Conservation (phyloP, 2,888 invertebrate species). For the Tetragonula carbonaria region DNA sequence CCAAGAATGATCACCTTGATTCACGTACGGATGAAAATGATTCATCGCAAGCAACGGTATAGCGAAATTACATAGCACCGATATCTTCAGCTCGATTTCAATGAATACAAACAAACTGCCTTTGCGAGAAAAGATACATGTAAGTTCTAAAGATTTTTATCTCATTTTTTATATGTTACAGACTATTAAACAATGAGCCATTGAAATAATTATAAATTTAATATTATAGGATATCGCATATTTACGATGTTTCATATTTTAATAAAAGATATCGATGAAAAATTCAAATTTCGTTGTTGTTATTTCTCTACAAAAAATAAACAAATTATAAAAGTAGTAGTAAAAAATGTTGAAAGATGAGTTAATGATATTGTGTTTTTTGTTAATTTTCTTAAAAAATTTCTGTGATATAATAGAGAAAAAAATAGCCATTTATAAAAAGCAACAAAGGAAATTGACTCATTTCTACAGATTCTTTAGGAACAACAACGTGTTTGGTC, state of each 20-base stretch:
- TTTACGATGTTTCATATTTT: slow-evolving; percentile 27
- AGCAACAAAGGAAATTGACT: slow-evolving; percentile 6
- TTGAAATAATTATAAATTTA: background rate
- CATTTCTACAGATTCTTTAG: slow-evolving; percentile 15
- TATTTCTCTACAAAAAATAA: background rate
- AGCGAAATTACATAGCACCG: slow-evolving; percentile 30
- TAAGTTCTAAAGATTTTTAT: background rate
- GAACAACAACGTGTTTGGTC: slow-evolving; percentile 19
- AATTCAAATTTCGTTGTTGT: background rate
- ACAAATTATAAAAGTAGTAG: background rate
- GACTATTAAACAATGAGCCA: background rate
- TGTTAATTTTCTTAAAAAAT: background rate
- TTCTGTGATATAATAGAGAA: background rate
- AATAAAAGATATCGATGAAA: slow-evolving; percentile 18
- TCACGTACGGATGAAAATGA: slow-evolving; percentile 46
- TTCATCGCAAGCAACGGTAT: slow-evolving; percentile 54
- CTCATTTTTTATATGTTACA: background rate
- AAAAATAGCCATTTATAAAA: background rate
- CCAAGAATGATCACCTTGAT: slow-evolving; percentile 52
- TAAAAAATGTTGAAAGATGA: background rate
- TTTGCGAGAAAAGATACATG: background rate
- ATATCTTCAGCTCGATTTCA: slow-evolving; percentile 18
- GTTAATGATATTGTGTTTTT: background rate
- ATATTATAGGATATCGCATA: background rate
- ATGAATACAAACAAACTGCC: background rate